Base-by-base conservation (phyloP, 2,888 invertebrate species). In the Brenthis hecate region DNA sequence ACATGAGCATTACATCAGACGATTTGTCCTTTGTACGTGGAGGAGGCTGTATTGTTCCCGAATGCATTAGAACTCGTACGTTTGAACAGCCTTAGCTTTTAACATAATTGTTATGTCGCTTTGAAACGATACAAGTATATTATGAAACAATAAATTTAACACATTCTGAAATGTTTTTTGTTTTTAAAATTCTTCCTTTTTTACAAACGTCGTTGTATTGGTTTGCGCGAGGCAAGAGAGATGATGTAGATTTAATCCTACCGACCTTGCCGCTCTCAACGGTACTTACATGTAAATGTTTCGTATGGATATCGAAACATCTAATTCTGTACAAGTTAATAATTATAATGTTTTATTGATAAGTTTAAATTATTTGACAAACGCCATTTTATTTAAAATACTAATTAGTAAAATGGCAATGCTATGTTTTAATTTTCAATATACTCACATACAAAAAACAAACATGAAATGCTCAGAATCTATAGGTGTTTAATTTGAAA, bases 1-100 rank as follows among this genome's bases (percentile, higher is more conserved):
- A 80, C 81, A 79, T 81, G 77, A 80, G 78, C 82, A 82, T 80
- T 81, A 88, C 88, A 89, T 89, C 89, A 89, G 91, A 89, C 86
- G 86, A 80, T 84, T 81, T 78, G 73, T 83, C 81, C 89, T 89
- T 89, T 91, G 87, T 89, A 85, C 78, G 76, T 79, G 82, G 80
- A 83, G 82, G 53, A 53, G 13, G 61, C 50, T 61, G 61, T 62
- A 62, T 62, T 62, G 62, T 62, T 53, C 43, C 62, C 51, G 51
- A 53, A 43, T 53, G 53, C 62, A 62, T 62, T 62, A 53, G 53
- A 43, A 86, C 86, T 85, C 81, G 14, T 28, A 28, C 28, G 62
- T 54, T 53, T 23, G 53, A 62, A 61, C 60, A 36, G 53, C 43
- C 53, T 54, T 43, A 14, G 53, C 62, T 62, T 62, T 62, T 36